These are phyloP conservation scores for Incurvaria masculella DNA, from an alignment of 2,888 invertebrate species.

Conservation along the genomic window DNA sequence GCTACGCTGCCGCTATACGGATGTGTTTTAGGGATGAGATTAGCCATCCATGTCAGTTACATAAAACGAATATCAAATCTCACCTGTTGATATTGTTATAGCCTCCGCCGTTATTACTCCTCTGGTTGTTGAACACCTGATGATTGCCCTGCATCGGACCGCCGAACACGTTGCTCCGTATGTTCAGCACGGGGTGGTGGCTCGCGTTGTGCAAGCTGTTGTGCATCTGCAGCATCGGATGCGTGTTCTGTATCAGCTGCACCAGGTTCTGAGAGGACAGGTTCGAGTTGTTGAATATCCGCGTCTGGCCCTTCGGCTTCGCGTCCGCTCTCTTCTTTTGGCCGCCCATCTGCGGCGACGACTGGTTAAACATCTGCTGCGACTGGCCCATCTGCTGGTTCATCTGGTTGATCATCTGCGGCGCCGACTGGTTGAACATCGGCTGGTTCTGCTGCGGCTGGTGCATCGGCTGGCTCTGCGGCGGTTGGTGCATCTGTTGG, in stretches of 20 bases:
- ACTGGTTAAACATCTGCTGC: too few relatives aligned
- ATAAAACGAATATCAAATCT: too few relatives aligned
- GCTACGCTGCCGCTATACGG: too few relatives aligned
- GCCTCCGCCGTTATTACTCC: conserved; percentile 33
- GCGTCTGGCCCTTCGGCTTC: conserved; percentile 23
- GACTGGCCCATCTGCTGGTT: not conserved
- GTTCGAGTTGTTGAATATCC: conserved; percentile 27
- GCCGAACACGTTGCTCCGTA: not conserved
- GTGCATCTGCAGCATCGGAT: conserved; percentile 42
- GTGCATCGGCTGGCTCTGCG: not conserved
- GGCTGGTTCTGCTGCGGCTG: not conserved
- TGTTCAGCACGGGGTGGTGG: conserved; percentile 43
- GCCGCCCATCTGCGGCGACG: not conserved
- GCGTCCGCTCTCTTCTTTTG: too few relatives aligned
- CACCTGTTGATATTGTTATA: conserved; percentile 23
- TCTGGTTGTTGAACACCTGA: conserved; percentile 26
- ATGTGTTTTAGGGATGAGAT: too few relatives aligned
- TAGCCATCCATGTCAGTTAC: too few relatives aligned
- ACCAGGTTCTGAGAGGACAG: conserved; percentile 40
- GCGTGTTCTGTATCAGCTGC: conserved; percentile 43
- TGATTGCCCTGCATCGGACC: conserved; percentile 16
- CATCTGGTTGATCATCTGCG: not conserved
- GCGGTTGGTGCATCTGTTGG: conserved; percentile 20
- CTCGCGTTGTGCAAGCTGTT: conserved; percentile 43
- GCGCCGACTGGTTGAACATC: too few relatives aligned